Evolutionary conservation across 2,888 invertebrate genomes (phyloP), one percentile per base, ranked within the genome.

Genomic region (Sthenelais limicola): DNA sequence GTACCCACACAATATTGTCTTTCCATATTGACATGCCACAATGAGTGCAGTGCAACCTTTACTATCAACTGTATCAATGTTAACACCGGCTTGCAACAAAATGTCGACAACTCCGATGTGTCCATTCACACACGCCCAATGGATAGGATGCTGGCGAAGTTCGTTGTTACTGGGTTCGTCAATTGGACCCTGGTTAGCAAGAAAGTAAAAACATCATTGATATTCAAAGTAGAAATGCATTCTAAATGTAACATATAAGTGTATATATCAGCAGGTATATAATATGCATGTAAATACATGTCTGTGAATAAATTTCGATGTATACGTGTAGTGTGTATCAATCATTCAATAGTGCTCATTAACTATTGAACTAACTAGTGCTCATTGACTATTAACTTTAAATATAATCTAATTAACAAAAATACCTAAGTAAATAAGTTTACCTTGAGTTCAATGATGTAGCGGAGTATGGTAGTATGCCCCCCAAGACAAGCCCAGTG

Each of bases 91-190:
- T 81, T 91, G 90, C 86, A 90, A 89, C 58, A 91, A 83, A 68
- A 91, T 86, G 89, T 96, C 96, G 4, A 95, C 95, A 24, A 96
- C 92, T 0, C 94, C 94, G 0, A 95, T 93, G 84, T 96, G 95
- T 0, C 96, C 96, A 86, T 96, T 95, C 48, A 96, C 91, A 84
- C 95, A 95, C 0, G 96, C 96, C 96, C 96, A 96, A 85, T 97
- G 96, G 77, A 96, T 94, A 0, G 96, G 96, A 32, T 94, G 91
- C 0, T 95, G 95, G 0, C 95, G 96, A 89, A 95, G 93, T 0
- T 94, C 94, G 62, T 95, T 95, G 66, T 94, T 89, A 81, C 95
- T 95, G 0, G 95, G 93, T 49, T 95, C 90, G 88, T 96, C 94
- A 5, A 96, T 92, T 0, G 94, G 94, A 3, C 38, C 62, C 62